Conservation (phyloP, 2,797 vertebrate species). For the Aulostomus chinensis region DNA sequence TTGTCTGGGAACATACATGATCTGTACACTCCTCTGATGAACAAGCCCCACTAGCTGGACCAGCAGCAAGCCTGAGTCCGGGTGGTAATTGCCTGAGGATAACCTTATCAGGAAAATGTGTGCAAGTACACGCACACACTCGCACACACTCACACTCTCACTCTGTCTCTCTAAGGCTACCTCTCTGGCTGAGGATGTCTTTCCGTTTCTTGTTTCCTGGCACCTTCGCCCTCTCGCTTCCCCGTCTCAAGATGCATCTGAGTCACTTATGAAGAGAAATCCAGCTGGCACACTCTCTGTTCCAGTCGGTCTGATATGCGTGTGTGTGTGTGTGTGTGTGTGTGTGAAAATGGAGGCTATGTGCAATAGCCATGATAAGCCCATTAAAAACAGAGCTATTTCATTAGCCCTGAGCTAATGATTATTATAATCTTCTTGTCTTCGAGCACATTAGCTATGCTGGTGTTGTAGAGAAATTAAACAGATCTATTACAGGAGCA, state of each 20-base stretch:
- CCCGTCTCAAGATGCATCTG: slow-evolving; percentile 43
- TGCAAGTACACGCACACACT: slow-evolving; percentile 7
- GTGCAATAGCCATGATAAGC: slow-evolving; percentile 40
- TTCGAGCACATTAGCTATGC: slow-evolving; percentile 25
- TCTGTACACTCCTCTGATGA: slow-evolving; percentile 13
- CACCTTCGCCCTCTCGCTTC: slow-evolving; percentile 38
- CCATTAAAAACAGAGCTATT: slow-evolving; percentile 35
- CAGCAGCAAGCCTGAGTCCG: slow-evolving; percentile 11
- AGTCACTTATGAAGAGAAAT: slow-evolving; percentile 51
- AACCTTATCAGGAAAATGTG: slow-evolving; percentile 46
- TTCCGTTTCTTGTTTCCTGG: slow-evolving; percentile 30
- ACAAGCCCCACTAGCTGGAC: slow-evolving; percentile 15
- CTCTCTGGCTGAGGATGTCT: slow-evolving; percentile 19
- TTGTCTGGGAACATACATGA: too few relatives aligned
- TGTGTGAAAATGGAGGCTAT: slow-evolving; percentile 32
- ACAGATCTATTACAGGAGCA: slow-evolving; percentile 19
- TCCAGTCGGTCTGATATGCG: too few relatives aligned
- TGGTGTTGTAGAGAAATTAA: slow-evolving; percentile 23
- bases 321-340: too few relatives aligned
- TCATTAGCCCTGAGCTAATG: slow-evolving; percentile 50
- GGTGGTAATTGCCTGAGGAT: slow-evolving; percentile 19
- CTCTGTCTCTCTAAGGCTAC: slow-evolving; percentile 1
- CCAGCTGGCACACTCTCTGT: slow-evolving; percentile 52
- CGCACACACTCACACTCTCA: neutral
- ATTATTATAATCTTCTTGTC: slow-evolving; percentile 48